A percentile compares a stretch with the other conserved stretches of the same genome.
phyloP scores from a whole-genome alignment of 2,888 invertebrate species.

The Germaria angustata region DNA sequence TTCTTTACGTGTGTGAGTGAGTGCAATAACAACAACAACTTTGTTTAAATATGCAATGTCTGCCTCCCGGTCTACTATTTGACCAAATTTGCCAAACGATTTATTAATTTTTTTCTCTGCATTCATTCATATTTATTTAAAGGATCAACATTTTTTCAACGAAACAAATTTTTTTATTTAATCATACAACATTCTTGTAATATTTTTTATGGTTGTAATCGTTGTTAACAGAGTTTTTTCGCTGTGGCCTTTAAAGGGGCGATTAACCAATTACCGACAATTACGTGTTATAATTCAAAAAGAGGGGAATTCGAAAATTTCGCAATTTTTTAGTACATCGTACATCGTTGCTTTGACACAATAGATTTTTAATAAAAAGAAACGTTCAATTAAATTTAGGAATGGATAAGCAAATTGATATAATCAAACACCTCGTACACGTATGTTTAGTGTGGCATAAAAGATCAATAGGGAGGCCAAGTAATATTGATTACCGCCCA shows the following conservation, averaged over 20 bases:
- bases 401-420: too few relatives aligned
- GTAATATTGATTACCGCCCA: too few relatives aligned
- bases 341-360: too few relatives aligned
- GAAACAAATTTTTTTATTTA: conserved; percentile 23
- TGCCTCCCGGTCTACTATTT: conserved; percentile 1
- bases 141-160: neutral
- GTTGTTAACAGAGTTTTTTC: neutral
- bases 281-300: conserved; percentile 26
- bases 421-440: too few relatives aligned
- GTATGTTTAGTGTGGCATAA: too few relatives aligned
- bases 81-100: conserved; percentile 24
- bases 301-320: neutral
- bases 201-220: conserved; percentile 8
- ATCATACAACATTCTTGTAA: conserved; percentile 41
- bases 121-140: conserved; percentile 13
- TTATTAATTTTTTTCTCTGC: neutral
- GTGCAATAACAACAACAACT: conserved; percentile 7
- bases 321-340: too few relatives aligned
- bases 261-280: conserved; percentile 57
- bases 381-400: too few relatives aligned
- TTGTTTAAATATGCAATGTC: neutral
- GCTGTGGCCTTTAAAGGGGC: conserved; percentile 15
- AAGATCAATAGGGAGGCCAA: too few relatives aligned
- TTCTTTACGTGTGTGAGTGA: neutral
- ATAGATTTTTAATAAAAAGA: too few relatives aligned